phyloP scores from a whole-genome alignment of 1,140 invertebrate species.

The Danaus plexippus region DNA sequence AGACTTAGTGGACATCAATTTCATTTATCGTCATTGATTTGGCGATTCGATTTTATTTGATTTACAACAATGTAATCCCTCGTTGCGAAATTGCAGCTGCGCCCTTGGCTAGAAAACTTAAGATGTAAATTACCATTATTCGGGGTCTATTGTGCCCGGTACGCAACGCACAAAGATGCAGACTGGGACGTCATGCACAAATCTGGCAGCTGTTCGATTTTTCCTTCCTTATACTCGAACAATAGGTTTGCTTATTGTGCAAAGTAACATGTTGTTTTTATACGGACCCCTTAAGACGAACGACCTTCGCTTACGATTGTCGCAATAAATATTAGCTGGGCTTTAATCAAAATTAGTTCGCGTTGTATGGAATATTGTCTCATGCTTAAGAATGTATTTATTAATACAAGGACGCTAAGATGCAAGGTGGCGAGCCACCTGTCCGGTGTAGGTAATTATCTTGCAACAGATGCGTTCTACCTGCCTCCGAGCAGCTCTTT shows the following conservation, averaged over 20 bases:
- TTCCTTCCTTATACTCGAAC: slow-evolving; percentile 63
- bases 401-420: slow-evolving; percentile 40
- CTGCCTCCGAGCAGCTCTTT: slow-evolving; percentile 27
- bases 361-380: too few relatives aligned
- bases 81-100: slow-evolving; percentile 59
- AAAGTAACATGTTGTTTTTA: slow-evolving; percentile 54
- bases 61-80: slow-evolving; percentile 16
- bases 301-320: slow-evolving; percentile 1
- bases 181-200: slow-evolving; percentile 63
- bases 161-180: slow-evolving; percentile 56
- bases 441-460: slow-evolving; percentile 54
- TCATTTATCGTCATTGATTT: slow-evolving; percentile 15
- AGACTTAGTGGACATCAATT: background rate
- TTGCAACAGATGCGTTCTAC: slow-evolving; percentile 59
- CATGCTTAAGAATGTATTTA: slow-evolving; percentile 7
- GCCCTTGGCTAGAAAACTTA: slow-evolving; percentile 59
- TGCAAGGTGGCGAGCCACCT: slow-evolving; percentile 63
- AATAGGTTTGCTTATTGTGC: slow-evolving; percentile 57
- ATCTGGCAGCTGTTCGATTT: slow-evolving; percentile 61
- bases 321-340: too few relatives aligned
- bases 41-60: slow-evolving; percentile 5
- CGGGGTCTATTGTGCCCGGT: slow-evolving; percentile 45
- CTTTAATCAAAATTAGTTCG: too few relatives aligned
- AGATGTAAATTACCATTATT: slow-evolving; percentile 71
- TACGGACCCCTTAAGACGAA: slow-evolving; percentile 10